Evolutionary conservation across 2,113 vertebrate genomes (phyloP), one percentile per base, ranked within the genome.

Genomic region (Nansenia antarctica): DNA sequence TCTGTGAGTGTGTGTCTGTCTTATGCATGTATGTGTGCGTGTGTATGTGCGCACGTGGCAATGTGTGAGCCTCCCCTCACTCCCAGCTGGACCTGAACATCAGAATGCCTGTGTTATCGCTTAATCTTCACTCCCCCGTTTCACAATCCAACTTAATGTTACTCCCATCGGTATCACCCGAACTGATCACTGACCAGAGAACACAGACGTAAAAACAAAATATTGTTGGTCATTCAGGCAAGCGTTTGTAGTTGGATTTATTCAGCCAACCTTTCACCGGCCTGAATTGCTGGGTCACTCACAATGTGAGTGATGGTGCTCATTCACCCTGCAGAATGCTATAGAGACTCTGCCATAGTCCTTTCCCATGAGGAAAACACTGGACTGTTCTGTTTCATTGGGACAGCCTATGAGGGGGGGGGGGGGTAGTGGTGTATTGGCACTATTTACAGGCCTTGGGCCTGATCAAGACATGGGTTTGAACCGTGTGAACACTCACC

Each of bases 281-380:
- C 20, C 20, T 22, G 49, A 52, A 24, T 24, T 18, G n/a, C 45
- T 18, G 45, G 45, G 45, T 47, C 45, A 47, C 9, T 47, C 45
- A 3, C 3, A 47, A 3, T 18, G 15, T 5, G 47, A 52, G 39
- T 15, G 14, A 42, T 15, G n/a, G 55, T 58, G 55, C 26, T 61
- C 32, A 61, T 61, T 37, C 34, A 61, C 24, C 18, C 32, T 37
- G 59, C 59, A 61, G 29, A 58, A 52, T 22, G 9, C 47, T 52
- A 52, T 52, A 59, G 27, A 5, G 27, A 5, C 14, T 30, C 32
- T 12, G 14, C 29, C 1, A 18, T 30, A 59, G 55, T 59, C 27
- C 27, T 59, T 31, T 59, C 55, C 55, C 55, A 59, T 14, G n/a
- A 9, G 24, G 55, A 8, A 32, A 32, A 32, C 55, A 32, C 22